Evolutionary conservation across 1,140 invertebrate species (phyloP).

Genomic region (Hormaphis cornu): DNA sequence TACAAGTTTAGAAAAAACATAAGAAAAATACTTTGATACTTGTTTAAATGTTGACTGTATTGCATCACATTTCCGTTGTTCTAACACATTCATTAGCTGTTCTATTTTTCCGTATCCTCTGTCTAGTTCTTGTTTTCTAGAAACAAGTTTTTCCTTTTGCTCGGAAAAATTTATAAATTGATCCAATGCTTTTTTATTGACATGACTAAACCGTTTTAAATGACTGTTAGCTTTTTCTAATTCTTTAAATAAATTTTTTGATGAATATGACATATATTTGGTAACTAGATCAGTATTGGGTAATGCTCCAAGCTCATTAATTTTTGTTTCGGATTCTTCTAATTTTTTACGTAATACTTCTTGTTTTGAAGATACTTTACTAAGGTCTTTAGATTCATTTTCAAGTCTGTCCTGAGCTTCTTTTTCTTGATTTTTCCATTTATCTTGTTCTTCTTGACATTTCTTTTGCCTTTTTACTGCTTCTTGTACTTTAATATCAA

Average conservation of each 20-base stretch:
- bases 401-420: conserved; percentile 92
- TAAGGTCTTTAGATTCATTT: conserved; percentile 91
- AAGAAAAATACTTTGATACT: conserved; percentile 96
- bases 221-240: conserved; percentile 96
- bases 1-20: conserved; percentile 96
- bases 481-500: conserved; percentile 73
- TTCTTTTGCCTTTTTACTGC: conserved; percentile 62
- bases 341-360: conserved; percentile 88
- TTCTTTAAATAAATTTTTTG: conserved; percentile 88
- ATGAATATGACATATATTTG: conserved; percentile 77
- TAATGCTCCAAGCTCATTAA: conserved; percentile 75
- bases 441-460: conserved; percentile 68
- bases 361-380: conserved; percentile 95
- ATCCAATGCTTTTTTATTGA: conserved; percentile 98
- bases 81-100: conserved; percentile 88
- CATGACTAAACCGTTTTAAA: conserved; percentile 97
- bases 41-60: conserved; percentile 99
- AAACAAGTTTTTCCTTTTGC: conserved; percentile 94
- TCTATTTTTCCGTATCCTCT: conserved; percentile 86
- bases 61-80: conserved; percentile 94
- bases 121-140: conserved; percentile 92
- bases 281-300: conserved; percentile 83
- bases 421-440: conserved; percentile 78
- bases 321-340: conserved; percentile 91
- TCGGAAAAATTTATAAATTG: conserved; percentile 98